Evolutionary conservation across 2,888 invertebrate genomes (phyloP).

Genomic region (Acanthopleura granulata): DNA sequence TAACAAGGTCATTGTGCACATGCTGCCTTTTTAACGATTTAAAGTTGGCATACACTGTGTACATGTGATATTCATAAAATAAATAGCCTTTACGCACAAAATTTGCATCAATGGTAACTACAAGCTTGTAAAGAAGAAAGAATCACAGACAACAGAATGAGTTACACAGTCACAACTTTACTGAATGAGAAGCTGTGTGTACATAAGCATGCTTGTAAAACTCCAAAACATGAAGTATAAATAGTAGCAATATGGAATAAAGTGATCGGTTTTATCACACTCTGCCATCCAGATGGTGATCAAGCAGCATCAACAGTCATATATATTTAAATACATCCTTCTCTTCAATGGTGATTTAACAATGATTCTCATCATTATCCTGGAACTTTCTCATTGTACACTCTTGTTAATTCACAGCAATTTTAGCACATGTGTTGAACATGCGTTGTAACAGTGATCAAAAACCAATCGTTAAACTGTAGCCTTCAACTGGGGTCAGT

Average conservation of each 20-base stretch:
- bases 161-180: slow-evolving; percentile 2
- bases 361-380: slow-evolving; percentile 11
- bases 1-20: no score
- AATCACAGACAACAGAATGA: no score
- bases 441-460: not conserved
- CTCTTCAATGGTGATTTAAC: not conserved
- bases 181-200: slow-evolving; percentile 13
- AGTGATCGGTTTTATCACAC: slow-evolving; percentile 2
- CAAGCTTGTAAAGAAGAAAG: no score
- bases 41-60: no score
- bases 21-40: no score
- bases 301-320: not conserved
- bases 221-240: slow-evolving; percentile 19
- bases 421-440: not conserved
- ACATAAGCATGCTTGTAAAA: slow-evolving; percentile 11
- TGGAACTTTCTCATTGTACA: not conserved
- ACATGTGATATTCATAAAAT: no score
- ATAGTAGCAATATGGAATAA: slow-evolving; percentile 6
- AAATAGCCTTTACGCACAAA: no score
- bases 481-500: not conserved
- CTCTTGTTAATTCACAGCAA: slow-evolving; percentile 14
- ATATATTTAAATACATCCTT: not conserved
- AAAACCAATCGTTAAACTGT: not conserved
- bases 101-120: no score
- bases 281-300: not conserved